Conservation (phyloP, 2,888 invertebrate species). For the Pemphredon lugubris region DNA sequence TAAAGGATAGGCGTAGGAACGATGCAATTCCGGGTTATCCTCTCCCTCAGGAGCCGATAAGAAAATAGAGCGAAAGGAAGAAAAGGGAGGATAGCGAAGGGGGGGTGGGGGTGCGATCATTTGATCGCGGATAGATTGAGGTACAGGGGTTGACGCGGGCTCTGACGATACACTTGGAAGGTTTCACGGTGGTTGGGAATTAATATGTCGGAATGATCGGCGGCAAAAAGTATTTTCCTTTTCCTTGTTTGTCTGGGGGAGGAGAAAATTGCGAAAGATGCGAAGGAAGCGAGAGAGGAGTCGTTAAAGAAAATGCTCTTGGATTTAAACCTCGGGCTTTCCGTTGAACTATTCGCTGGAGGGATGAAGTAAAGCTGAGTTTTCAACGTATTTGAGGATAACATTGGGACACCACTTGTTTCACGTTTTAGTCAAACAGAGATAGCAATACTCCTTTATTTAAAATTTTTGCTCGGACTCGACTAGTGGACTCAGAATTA, state of each 20-base stretch:
- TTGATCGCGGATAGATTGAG: slow-evolving; percentile 60
- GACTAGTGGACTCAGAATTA: too few species aligned
- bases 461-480: too few species aligned
- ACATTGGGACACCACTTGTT: too few species aligned
- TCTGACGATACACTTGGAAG: slow-evolving; percentile 39
- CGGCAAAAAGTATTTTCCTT: neutral
- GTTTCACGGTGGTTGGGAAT: slow-evolving; percentile 19
- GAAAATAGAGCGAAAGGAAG: slow-evolving; percentile 39
- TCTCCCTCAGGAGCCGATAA: slow-evolving; percentile 45
- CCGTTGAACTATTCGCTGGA: too few species aligned
- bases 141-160: slow-evolving; percentile 31
- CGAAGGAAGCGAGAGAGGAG: neutral
- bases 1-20: slow-evolving; percentile 27
- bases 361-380: too few species aligned
- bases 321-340: too few species aligned
- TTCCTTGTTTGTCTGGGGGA: too few species aligned
- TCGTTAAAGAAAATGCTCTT: too few species aligned
- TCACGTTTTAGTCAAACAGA: too few species aligned
- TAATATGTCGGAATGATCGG: neutral
- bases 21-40: slow-evolving; percentile 52
- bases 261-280: neutral
- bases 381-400: too few species aligned
- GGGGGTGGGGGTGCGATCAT: slow-evolving; percentile 38
- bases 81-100: slow-evolving; percentile 19
- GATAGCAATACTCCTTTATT: too few species aligned